Percentiles rank a stretch among this genome's conserved stretches.
Conservation (phyloP, 2,113 vertebrate genomes). For the Stigmatopora nigra region DNA sequence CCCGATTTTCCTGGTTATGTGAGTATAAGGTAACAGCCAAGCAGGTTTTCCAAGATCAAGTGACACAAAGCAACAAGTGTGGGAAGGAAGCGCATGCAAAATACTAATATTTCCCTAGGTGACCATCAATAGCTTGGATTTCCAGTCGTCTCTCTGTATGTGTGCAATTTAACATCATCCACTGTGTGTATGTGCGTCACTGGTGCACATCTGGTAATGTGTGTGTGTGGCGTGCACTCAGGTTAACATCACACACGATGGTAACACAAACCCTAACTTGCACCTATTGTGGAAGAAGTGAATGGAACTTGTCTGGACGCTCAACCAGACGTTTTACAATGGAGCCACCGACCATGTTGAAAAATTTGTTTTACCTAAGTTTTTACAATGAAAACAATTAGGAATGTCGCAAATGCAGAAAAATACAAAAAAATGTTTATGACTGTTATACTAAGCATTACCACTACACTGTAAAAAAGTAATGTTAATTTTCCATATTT, state of each 20-base stretch:
- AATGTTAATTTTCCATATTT: too few relatives aligned
- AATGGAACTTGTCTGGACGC: background rate
- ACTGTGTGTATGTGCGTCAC: constrained; percentile 6
- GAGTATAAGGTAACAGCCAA: constrained; percentile 35
- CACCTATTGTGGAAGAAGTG: background rate
- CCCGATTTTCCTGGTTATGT: constrained; percentile 4
- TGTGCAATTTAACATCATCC: constrained; percentile 24
- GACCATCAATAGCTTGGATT: constrained; percentile 52
- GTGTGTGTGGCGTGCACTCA: background rate
- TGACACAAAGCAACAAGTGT: constrained; percentile 58
- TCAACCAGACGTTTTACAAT: background rate
- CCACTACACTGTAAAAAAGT: too few relatives aligned
- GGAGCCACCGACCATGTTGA: too few relatives aligned
- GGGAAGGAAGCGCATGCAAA: constrained; percentile 41
- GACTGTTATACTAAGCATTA: too few relatives aligned
- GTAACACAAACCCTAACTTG: background rate
- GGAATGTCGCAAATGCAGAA: too few relatives aligned
- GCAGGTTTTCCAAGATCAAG: constrained; percentile 36
- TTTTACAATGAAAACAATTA: too few relatives aligned
- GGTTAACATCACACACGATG: background rate
- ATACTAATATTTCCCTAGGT: constrained; percentile 52
- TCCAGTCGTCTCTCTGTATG: constrained; percentile 30
- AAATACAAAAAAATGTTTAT: too few relatives aligned
- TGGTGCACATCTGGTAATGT: background rate
- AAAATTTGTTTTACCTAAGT: too few relatives aligned